Conservation (phyloP, 2,888 invertebrate species). For the Caenorhabditis virilis region DNA sequence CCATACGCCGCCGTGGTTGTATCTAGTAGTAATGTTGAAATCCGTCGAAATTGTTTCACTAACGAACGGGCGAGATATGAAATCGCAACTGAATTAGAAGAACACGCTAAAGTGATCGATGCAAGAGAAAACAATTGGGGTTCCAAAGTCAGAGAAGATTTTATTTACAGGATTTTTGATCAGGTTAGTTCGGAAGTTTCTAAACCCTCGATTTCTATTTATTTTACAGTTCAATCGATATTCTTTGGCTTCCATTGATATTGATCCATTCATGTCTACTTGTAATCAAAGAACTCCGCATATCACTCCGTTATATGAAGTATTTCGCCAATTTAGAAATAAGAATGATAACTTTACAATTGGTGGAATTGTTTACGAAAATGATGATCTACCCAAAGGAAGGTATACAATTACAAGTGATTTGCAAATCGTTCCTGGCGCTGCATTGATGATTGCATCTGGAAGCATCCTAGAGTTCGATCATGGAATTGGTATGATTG, state of each 20-base stretch:
- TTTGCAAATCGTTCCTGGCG: conserved; percentile 90
- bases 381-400: conserved; percentile 74
- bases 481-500: conserved; percentile 90
- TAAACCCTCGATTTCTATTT: too few relatives aligned
- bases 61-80: conserved; percentile 90
- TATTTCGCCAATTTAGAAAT: conserved; percentile 66
- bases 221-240: conserved; percentile 76
- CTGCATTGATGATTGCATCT: conserved; percentile 83
- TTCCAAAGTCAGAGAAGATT: conserved; percentile 52
- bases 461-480: conserved; percentile 87
- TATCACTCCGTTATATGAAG: conserved; percentile 71
- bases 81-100: conserved; percentile 90
- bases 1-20: conserved; percentile 91
- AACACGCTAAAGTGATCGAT: conserved; percentile 90
- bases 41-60: conserved; percentile 82
- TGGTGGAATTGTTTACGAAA: conserved; percentile 86
- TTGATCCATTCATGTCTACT: conserved; percentile 87
- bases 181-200: conserved; percentile 43
- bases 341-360: conserved; percentile 38
- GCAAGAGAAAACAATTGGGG: conserved; percentile 94
- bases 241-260: conserved; percentile 86
- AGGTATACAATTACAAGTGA: conserved; percentile 90
- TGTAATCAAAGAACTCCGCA: conserved; percentile 87
- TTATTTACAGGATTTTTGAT: conserved; percentile 71
- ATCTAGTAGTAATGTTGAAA: conserved; percentile 82